Base-by-base conservation (phyloP, 2,888 invertebrate genomes). In the Drosophila prolongata region DNA sequence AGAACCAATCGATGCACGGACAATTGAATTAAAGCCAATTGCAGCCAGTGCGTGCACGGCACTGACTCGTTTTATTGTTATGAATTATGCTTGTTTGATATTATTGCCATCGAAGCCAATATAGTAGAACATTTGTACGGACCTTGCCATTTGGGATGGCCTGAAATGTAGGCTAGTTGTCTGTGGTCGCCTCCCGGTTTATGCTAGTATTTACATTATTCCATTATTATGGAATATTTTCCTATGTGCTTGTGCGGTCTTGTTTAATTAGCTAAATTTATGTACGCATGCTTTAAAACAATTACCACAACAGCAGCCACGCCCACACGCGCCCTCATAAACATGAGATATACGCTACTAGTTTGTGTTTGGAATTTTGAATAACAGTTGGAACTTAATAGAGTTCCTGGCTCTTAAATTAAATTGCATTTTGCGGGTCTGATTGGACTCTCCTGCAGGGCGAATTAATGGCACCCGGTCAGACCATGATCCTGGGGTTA, bases 191-290 rank as follows among this genome's bases (percentile, higher is more conserved):
- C 24, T 24, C 56, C 62, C 56, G 69, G 72, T 66, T 35, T 59
- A 64, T 65, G 60, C 75, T 67, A 71, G 83, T 86, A 87, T 87
- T 87, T 81, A 87, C 87, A 80, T 81, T 80, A 71, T 68, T 70
- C 69, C 85, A 75, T 72, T 81, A 85, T 77, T 75, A 69, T 65
- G 69, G 54, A 59, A 67, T 69, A 77, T 84, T 79, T 76, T 69
- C 68, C 58, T 49, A 16, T 50, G 27, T 58, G 69, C 35, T 34
- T 40, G 46, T 87, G 75, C 64, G 89, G 85, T 55, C 78, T 77
- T 84, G 82, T 84, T 87, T 87, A 84, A 86, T 86, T 87, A 84
- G 75, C 75, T 75, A 79, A 80, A 89, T 83, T 71, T 79, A 75
- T 87, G 84, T 78, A 77, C 73, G 75, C 77, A 72, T 84, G 74